phyloP scores from a whole-genome alignment of 2,797 vertebrate genomes.

The Crocidura indochinensis region DNA sequence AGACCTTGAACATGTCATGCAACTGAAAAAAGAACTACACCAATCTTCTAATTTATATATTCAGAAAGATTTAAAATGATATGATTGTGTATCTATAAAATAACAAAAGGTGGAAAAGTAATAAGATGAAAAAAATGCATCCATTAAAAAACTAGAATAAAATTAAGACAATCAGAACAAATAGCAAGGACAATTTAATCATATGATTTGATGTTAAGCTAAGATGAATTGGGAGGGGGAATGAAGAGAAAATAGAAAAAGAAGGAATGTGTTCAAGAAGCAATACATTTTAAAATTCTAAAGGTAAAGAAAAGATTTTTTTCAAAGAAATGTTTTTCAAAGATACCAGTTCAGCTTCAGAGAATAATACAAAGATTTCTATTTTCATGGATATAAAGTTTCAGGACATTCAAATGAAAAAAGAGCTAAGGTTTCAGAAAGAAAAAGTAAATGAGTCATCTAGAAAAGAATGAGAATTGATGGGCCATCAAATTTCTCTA shows the following conservation, averaged over 20 bases:
- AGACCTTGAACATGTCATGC: not conserved
- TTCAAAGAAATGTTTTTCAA: too few species aligned
- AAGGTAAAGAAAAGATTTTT: too few species aligned
- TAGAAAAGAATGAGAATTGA: constrained; percentile 3
- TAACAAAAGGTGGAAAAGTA: not conserved
- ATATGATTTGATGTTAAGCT: not conserved
- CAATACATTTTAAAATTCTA: not conserved
- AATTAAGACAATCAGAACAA: constrained; percentile 6
- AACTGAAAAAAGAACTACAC: not conserved
- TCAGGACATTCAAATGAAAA: constrained; percentile 5
- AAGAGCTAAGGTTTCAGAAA: constrained; percentile 56
- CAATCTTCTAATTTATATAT: not conserved
- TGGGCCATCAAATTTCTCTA: not conserved
- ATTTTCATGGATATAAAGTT: not conserved
- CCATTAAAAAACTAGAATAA: not conserved
- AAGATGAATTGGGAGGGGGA: not conserved
- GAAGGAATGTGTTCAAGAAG: not conserved
- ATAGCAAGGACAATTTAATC: not conserved
- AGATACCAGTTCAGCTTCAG: not conserved
- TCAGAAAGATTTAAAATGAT: constrained; percentile 4
- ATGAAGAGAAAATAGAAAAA: not conserved
- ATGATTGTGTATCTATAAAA: not conserved
- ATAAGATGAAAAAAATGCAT: not conserved
- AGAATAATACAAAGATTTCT: not conserved
- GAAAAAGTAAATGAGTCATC: constrained; percentile 50